Evolutionary conservation across 2,888 invertebrate genomes (phyloP).

Genomic region (Erpobdella octoculata): DNA sequence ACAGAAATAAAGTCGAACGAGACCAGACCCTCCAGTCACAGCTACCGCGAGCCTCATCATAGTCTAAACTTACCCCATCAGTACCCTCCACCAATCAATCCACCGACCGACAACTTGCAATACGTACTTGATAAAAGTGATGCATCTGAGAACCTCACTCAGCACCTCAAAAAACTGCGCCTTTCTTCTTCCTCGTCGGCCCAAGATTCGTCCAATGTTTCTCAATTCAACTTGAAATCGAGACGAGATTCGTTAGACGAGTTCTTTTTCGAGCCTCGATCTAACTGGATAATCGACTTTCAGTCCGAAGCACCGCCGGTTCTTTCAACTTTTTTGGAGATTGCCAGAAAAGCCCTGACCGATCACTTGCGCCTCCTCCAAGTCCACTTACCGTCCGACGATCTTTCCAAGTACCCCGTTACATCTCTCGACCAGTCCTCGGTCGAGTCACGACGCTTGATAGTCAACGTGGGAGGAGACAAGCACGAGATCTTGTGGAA

Average conservation of each 20-base stretch:
- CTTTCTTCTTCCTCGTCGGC: conserved; percentile 13
- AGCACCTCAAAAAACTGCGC: neutral
- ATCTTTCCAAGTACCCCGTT: conserved; percentile 15
- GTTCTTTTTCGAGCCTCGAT: conserved; percentile 13
- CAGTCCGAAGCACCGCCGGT: conserved; percentile 6
- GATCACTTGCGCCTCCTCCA: conserved; percentile 15
- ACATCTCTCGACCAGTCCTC: conserved; percentile 18
- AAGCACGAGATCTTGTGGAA: conserved; percentile 28
- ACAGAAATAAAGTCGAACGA: conserved; percentile 12
- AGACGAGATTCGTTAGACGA: conserved; percentile 13
- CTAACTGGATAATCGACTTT: conserved; percentile 22
- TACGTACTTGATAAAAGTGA: neutral
- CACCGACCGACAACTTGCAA: neutral
- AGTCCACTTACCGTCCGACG: conserved; percentile 19
- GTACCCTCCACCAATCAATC: conserved; percentile 18
- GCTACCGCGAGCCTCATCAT: neutral
- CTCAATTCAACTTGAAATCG: neutral
- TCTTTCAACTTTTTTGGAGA: conserved; percentile 14
- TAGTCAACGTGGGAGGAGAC: conserved; percentile 28
- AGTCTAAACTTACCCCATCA: conserved; percentile 7
- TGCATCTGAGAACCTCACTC: neutral
- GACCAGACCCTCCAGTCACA: neutral
- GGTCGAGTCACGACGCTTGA: conserved; percentile 23
- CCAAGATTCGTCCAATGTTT: neutral
- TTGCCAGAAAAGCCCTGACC: conserved; percentile 11